Conservation (phyloP, 2,797 vertebrate species). For the Lepus townsendii region DNA sequence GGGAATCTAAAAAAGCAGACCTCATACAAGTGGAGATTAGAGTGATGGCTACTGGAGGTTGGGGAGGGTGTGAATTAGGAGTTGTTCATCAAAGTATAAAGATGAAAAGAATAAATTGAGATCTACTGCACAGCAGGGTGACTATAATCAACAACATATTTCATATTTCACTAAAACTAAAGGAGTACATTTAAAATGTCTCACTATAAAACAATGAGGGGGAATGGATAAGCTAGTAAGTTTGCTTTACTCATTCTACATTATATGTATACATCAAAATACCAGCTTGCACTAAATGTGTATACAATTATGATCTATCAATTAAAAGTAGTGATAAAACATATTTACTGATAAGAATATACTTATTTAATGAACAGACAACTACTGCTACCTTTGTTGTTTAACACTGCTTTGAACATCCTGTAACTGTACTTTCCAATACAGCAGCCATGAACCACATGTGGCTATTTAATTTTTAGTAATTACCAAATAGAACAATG, state of each 20-base stretch:
- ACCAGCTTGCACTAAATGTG: not conserved
- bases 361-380: conserved; percentile 18
- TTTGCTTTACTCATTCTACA: not conserved
- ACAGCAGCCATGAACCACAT: not conserved
- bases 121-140: not conserved
- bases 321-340: not conserved
- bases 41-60: not conserved
- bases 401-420: conserved; percentile 6
- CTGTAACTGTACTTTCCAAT: not conserved
- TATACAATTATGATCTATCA: not conserved
- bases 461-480: conserved; percentile 15
- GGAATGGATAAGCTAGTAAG: not conserved
- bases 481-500: not conserved
- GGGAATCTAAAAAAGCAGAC: not conserved
- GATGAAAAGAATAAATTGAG: not conserved
- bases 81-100: not conserved
- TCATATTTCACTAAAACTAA: not conserved
- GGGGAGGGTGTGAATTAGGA: not conserved
- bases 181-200: not conserved
- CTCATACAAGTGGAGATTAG: not conserved
- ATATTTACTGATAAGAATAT: conserved; percentile 28
- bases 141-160: not conserved
- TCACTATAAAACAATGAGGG: not conserved
- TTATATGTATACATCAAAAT: not conserved
- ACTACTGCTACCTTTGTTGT: not conserved